Evolutionary conservation across 2,113 vertebrate genomes (phyloP).

Genomic region (Clinocottus analis): DNA sequence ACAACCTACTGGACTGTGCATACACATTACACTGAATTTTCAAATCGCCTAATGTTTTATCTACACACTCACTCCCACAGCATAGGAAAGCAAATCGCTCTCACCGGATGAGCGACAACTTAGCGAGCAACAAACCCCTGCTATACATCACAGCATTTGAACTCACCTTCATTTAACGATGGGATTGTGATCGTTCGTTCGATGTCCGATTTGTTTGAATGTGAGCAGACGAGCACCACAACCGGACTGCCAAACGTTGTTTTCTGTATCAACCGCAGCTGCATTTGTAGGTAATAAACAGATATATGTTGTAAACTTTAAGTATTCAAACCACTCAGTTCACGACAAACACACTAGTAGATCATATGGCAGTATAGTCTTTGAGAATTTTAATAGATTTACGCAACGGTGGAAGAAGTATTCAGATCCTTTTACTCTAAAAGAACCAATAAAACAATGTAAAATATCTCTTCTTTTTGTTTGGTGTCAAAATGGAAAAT

Average conservation of each 20-base stretch:
- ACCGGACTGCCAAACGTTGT: slow-evolving; percentile 60
- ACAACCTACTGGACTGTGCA: no score
- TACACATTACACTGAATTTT: no score
- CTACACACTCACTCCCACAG: no score
- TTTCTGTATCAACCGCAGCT: slow-evolving; percentile 69
- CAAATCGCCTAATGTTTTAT: no score
- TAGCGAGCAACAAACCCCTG: neutral
- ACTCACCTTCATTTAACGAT: slow-evolving; percentile 68
- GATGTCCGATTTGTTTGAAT: neutral
- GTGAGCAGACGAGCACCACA: slow-evolving; percentile 30
- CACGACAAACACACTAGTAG: neutral
- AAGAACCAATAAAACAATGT: neutral
- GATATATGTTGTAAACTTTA: neutral
- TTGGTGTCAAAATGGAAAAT: no score
- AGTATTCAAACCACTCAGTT: neutral
- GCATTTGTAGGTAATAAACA: slow-evolving; percentile 37
- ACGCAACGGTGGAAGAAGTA: neutral
- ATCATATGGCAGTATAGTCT: neutral
- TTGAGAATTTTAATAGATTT: neutral
- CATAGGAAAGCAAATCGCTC: no score
- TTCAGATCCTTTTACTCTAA: neutral
- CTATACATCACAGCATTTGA: neutral
- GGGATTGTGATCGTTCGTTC: slow-evolving; percentile 60
- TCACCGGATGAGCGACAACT: no score
- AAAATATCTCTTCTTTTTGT: no score